Percentiles rank a stretch among this genome's conserved stretches.
Conservation (phyloP, 2,797 vertebrate species). For the Enteromius unitaeniatus region DNA sequence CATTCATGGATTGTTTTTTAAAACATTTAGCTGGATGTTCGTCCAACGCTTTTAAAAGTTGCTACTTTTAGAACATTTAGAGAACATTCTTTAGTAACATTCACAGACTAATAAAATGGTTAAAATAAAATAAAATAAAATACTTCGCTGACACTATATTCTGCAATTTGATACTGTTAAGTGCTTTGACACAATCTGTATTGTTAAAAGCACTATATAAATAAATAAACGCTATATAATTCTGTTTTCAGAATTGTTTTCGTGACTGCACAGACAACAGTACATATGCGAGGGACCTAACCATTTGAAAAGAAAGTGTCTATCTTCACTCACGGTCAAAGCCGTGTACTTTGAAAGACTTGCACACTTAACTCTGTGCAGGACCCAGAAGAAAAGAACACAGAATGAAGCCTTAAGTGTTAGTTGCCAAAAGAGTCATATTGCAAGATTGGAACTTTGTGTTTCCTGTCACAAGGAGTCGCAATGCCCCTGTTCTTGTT, state of each 20-base stretch:
- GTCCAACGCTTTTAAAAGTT: not conserved
- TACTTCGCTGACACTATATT: no score
- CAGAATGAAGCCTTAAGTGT: not conserved
- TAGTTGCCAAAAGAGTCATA: not conserved
- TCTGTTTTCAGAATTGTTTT: not conserved
- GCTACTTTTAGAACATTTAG: not conserved
- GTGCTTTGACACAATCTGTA: no score
- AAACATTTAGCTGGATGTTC: not conserved
- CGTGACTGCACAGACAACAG: not conserved
- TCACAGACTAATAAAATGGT: not conserved
- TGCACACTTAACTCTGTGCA: not conserved
- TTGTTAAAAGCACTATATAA: no score
- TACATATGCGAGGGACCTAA: not conserved
- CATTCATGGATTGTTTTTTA: not conserved
- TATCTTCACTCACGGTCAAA: not conserved
- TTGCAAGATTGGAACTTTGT: constrained; percentile 11
- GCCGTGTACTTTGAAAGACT: not conserved
- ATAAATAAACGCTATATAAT: not conserved
- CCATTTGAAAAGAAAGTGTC: not conserved
- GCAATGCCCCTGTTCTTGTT: constrained; percentile 22
- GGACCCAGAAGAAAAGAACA: not conserved
- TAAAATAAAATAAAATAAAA: no score
- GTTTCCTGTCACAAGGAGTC: constrained; percentile 15
- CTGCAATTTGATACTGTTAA: no score
- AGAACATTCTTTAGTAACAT: not conserved